Conservation (phyloP, 2,797 vertebrate genomes). For the Platalea minor region DNA sequence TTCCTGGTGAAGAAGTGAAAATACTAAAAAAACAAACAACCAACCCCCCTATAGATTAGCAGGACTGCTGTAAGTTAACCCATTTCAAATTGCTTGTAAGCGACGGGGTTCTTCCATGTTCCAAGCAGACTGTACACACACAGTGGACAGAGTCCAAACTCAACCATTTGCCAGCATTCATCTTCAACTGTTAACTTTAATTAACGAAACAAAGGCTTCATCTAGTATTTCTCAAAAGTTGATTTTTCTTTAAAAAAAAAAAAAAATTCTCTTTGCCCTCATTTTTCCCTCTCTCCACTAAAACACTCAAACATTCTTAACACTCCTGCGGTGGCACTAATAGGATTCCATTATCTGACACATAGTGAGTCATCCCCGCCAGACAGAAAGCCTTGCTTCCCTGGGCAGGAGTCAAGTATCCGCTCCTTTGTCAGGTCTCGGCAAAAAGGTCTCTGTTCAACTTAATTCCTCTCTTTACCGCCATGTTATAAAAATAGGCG, state of each 20-base stretch:
- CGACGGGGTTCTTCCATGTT: rapidly evolving
- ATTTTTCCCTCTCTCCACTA: background rate
- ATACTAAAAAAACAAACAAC: background rate
- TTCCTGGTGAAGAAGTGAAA: constrained; percentile 8
- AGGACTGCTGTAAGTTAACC: background rate
- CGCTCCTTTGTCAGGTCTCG: background rate
- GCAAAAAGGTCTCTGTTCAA: constrained; percentile 1
- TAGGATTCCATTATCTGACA: constrained; percentile 38
- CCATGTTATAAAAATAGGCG: background rate
- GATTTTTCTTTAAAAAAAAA: background rate
- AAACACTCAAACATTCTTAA: constrained; percentile 9
- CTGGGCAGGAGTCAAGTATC: constrained; percentile 27
- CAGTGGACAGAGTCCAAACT: background rate
- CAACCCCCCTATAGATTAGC: background rate
- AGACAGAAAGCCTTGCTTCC: constrained; percentile 30
- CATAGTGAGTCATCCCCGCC: constrained; percentile 8
- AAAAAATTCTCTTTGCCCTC: background rate
- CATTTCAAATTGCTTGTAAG: background rate
- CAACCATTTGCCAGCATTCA: background rate
- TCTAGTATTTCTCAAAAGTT: background rate
- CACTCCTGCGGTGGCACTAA: background rate
- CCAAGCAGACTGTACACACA: background rate
- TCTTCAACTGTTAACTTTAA: background rate
- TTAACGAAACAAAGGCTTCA: background rate
- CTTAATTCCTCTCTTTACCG: constrained; percentile 16